phyloP scores from a whole-genome alignment of 2,113 vertebrate genomes.

The Pituophis catenifer region DNA sequence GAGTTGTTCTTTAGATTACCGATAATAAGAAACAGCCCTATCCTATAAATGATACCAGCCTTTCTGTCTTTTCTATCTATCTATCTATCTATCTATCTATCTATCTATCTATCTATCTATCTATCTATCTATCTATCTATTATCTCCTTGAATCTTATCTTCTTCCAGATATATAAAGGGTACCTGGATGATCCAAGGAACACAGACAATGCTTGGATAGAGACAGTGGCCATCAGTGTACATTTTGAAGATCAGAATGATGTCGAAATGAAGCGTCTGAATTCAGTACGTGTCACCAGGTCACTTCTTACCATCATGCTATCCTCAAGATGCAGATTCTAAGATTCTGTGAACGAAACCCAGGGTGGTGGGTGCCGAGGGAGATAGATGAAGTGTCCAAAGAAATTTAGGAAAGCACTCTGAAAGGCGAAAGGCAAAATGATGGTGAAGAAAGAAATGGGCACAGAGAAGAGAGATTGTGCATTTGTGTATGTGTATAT shows the following conservation, averaged over 20 bases:
- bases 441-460: neutral
- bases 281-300: constrained; percentile 56
- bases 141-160: neutral
- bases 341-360: neutral
- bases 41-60: neutral
- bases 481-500: neutral
- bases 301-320: neutral
- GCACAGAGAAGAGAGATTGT: neutral
- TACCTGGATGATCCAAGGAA: constrained; percentile 90
- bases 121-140: no score
- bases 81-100: no score
- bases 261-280: constrained; percentile 68
- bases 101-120: no score
- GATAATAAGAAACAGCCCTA: neutral
- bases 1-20: neutral
- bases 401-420: neutral
- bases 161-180: constrained; percentile 78
- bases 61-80: neutral
- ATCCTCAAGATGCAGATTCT: neutral
- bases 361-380: neutral
- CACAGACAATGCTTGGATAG: constrained; percentile 92
- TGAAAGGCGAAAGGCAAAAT: neutral
- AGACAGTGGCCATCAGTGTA: constrained; percentile 79
- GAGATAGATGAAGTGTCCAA: neutral
- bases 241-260: constrained; percentile 74